These are phyloP conservation scores for Harpalus rufipes DNA, from an alignment of 2,888 invertebrate species.

Conservation along the genomic window DNA sequence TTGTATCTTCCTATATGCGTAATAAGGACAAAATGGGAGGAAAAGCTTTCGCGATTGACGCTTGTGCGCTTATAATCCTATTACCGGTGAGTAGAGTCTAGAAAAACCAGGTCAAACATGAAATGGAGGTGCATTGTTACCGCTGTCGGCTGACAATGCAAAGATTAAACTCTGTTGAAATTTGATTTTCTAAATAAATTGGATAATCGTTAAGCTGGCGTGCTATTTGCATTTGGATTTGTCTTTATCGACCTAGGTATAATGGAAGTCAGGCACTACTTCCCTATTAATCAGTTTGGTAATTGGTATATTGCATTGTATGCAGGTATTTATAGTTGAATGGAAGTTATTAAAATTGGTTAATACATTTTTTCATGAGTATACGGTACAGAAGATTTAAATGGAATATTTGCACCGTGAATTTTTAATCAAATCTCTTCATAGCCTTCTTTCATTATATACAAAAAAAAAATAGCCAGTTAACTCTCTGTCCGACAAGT, in stretches of 20 bases:
- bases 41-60: slow-evolving; percentile 9
- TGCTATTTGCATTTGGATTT: slow-evolving; percentile 65
- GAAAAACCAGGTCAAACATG: slow-evolving; percentile 67
- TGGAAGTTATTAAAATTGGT: neutral
- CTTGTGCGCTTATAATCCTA: slow-evolving; percentile 64
- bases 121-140: slow-evolving; percentile 66
- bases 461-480: neutral
- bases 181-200: slow-evolving; percentile 67
- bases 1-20: neutral
- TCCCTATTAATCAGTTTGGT: slow-evolving; percentile 6
- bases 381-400: neutral
- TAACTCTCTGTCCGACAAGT: no score
- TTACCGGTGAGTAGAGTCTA: slow-evolving; percentile 60
- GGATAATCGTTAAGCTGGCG: slow-evolving; percentile 67
- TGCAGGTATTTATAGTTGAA: neutral
- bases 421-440: neutral
- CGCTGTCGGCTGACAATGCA: slow-evolving; percentile 61
- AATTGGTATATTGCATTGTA: slow-evolving; percentile 13
- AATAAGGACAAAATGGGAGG: slow-evolving; percentile 9
- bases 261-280: neutral
- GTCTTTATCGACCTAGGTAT: slow-evolving; percentile 40
- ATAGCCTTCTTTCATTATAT: neutral
- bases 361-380: neutral
- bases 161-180: slow-evolving; percentile 65
- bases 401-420: neutral